phyloP scores from a whole-genome alignment of 2,797 vertebrate species.

The Rhinoraja longicauda region DNA sequence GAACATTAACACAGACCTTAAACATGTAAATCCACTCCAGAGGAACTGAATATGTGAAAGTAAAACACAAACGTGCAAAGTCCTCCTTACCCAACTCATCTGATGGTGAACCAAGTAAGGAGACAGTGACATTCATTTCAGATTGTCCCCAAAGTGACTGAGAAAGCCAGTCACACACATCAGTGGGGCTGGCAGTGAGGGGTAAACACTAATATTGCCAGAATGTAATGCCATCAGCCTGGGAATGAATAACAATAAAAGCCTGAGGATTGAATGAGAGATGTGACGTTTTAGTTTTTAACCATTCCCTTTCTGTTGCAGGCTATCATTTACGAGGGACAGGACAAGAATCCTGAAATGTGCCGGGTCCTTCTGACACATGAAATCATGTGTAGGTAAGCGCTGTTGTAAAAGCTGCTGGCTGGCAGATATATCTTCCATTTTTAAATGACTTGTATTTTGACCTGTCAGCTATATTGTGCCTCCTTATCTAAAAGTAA shows the following conservation, averaged over 20 bases:
- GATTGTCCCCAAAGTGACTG: neutral
- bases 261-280: neutral
- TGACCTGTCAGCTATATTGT: neutral
- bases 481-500: constrained; percentile 52
- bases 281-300: neutral
- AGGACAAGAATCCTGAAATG: constrained; percentile 98
- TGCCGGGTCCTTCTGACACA: constrained; percentile 90
- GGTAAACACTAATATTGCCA: neutral
- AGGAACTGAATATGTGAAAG: too few relatives aligned
- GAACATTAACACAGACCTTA: too few relatives aligned
- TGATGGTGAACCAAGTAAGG: neutral
- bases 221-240: neutral
- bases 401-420: neutral
- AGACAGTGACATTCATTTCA: neutral
- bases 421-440: neutral
- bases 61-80: too few relatives aligned
- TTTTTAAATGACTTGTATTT: neutral
- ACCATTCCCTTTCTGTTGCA: constrained; percentile 49
- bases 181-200: neutral
- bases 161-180: neutral
- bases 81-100: neutral
- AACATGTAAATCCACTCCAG: too few relatives aligned
- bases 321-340: constrained; percentile 91
- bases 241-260: neutral
- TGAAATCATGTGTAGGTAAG: constrained; percentile 95